phyloP scores from a whole-genome alignment of 2,888 invertebrate species.

The Lysandra bellargus region DNA sequence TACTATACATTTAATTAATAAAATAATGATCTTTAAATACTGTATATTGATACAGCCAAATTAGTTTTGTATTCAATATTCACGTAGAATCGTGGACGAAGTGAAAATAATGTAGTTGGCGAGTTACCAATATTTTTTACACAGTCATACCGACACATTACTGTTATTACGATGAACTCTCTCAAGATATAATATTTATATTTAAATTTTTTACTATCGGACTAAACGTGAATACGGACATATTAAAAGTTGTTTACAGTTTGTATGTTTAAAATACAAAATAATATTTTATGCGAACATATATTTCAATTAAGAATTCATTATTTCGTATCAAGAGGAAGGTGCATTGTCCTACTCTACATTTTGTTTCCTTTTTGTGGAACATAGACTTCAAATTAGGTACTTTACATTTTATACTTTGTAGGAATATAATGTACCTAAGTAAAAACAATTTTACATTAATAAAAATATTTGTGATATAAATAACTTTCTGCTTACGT shows the following conservation, averaged over 20 bases:
- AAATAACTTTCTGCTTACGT: not conserved
- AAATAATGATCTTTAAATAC: too few species aligned
- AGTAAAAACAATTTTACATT: not conserved
- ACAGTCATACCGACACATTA: constrained; percentile 10
- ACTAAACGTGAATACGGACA: not conserved
- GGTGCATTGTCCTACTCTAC: too few species aligned
- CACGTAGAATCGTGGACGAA: not conserved
- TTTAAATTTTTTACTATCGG: not conserved
- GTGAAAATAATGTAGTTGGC: constrained; percentile 37
- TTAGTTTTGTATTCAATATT: too few species aligned
- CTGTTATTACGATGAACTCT: not conserved
- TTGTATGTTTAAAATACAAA: too few species aligned
- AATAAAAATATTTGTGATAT: too few species aligned
- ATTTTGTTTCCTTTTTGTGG: too few species aligned
- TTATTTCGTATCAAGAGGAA: too few species aligned
- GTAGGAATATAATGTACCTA: not conserved
- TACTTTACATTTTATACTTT: not conserved
- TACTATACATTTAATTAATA: too few species aligned
- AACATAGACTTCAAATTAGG: not conserved
- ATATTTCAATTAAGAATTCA: not conserved
- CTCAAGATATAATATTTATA: not conserved
- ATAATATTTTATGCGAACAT: not conserved
- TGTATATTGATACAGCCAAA: too few species aligned
- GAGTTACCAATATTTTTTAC: constrained; percentile 37
- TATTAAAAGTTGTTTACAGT: not conserved